Evolutionary conservation across 2,797 vertebrate species (phyloP).

Genomic region (Monodelphis domestica): DNA sequence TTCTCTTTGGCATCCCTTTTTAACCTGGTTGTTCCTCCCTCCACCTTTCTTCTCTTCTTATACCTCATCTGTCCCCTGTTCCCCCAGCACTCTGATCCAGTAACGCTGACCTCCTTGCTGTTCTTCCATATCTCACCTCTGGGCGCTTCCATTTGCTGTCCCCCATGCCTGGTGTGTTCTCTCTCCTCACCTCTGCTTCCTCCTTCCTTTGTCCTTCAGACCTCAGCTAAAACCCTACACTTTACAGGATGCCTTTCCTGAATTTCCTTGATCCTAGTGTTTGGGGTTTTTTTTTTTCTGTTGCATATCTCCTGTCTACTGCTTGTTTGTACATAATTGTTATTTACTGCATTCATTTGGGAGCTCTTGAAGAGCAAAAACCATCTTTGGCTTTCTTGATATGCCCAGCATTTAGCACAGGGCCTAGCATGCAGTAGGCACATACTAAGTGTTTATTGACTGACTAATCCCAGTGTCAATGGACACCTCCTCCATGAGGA

Average conservation of each 20-base stretch:
- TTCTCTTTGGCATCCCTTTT: neutral
- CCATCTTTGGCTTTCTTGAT: neutral
- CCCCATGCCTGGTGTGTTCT: too few species aligned
- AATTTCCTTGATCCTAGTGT: neutral
- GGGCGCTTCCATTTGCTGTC: neutral
- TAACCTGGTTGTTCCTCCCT: too few species aligned
- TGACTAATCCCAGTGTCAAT: neutral
- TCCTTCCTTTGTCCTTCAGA: neutral
- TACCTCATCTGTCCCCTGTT: too few species aligned
- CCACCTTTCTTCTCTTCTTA: too few species aligned
- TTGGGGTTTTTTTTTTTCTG: too few species aligned
- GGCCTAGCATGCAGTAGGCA: neutral
- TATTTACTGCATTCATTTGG: neutral
- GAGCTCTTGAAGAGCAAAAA: neutral
- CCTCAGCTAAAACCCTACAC: neutral
- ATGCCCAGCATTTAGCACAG: neutral
- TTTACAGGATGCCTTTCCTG: neutral
- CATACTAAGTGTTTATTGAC: neutral
- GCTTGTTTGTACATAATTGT: neutral
- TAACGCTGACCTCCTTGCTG: neutral
- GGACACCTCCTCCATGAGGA: neutral
- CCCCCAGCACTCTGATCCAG: neutral
- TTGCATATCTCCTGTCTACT: too few species aligned
- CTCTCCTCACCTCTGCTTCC: too few species aligned
- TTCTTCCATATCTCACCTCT: neutral